Percentiles rank a stretch among this genome's conserved stretches.
phyloP scores from a whole-genome alignment of 2,113 vertebrate genomes.

The Scatophagus argus region DNA sequence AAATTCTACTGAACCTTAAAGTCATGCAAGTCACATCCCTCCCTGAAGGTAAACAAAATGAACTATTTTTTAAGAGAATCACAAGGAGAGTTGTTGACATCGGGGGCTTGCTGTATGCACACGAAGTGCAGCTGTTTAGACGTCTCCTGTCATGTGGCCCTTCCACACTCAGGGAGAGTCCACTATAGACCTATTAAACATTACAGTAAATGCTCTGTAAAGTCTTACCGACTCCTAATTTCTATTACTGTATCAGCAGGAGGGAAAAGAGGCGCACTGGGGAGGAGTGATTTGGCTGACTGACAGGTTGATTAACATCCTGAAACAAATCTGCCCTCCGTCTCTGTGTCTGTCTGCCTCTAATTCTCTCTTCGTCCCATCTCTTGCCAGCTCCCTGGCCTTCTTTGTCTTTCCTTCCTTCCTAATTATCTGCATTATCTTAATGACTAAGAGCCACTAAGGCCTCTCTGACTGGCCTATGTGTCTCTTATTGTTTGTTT shows the following conservation, averaged over 20 bases:
- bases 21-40: not conserved
- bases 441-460: slow-evolving; percentile 63
- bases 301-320: slow-evolving; percentile 63
- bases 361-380: slow-evolving; percentile 59
- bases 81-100: not conserved
- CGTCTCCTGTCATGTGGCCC: not conserved
- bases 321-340: slow-evolving; percentile 52
- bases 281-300: slow-evolving; percentile 33
- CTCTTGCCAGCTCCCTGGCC: slow-evolving; percentile 38
- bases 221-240: slow-evolving; percentile 15
- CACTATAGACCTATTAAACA: not conserved
- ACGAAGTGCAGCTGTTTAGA: not conserved
- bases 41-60: not conserved
- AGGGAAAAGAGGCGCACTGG: slow-evolving; percentile 22
- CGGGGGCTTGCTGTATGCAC: not conserved
- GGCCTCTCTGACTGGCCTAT: slow-evolving; percentile 15
- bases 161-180: not conserved
- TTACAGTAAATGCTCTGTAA: not conserved
- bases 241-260: slow-evolving; percentile 34
- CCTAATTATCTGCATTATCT: slow-evolving; percentile 73
- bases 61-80: not conserved
- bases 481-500: slow-evolving; percentile 32
- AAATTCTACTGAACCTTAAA: no score
- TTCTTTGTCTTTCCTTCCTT: slow-evolving; percentile 56
- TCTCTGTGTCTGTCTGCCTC: slow-evolving; percentile 49